Evolutionary conservation across 2,888 invertebrate species (phyloP).

Genomic region (Amphipoea lucens): DNA sequence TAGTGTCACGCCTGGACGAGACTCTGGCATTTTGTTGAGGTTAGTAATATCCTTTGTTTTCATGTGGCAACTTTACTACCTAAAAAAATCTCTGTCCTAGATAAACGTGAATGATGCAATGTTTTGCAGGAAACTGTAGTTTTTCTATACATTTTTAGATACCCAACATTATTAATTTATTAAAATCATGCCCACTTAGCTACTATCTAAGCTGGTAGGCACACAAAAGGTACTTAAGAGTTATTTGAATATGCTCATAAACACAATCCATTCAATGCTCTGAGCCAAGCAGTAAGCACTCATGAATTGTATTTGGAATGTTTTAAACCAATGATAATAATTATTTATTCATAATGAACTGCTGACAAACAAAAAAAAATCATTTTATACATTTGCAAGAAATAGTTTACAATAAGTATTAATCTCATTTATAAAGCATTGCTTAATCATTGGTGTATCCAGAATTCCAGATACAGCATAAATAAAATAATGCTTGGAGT

Average conservation of each 20-base stretch:
- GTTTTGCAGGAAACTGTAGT: background rate
- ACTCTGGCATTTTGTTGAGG: constrained; percentile 86
- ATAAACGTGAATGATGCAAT: background rate
- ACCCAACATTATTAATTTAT: background rate
- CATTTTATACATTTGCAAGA: background rate
- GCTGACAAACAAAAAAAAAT: no score
- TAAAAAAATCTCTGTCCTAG: background rate
- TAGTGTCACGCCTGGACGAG: constrained; percentile 84
- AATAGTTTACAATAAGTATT: background rate
- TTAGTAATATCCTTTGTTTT: constrained; percentile 64
- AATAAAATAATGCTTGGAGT: background rate
- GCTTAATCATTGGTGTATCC: no score
- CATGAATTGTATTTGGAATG: background rate
- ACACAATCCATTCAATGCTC: background rate
- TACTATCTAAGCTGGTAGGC: background rate
- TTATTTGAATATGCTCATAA: background rate
- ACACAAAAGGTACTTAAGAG: background rate
- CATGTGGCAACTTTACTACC: background rate
- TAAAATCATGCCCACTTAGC: background rate
- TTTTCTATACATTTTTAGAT: background rate
- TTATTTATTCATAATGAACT: no score
- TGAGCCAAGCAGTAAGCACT: background rate
- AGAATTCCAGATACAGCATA: background rate
- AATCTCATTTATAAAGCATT: background rate
- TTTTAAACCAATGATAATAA: background rate